Conservation (phyloP, 2,888 invertebrate genomes). For the Arrhopalites spinosus region DNA sequence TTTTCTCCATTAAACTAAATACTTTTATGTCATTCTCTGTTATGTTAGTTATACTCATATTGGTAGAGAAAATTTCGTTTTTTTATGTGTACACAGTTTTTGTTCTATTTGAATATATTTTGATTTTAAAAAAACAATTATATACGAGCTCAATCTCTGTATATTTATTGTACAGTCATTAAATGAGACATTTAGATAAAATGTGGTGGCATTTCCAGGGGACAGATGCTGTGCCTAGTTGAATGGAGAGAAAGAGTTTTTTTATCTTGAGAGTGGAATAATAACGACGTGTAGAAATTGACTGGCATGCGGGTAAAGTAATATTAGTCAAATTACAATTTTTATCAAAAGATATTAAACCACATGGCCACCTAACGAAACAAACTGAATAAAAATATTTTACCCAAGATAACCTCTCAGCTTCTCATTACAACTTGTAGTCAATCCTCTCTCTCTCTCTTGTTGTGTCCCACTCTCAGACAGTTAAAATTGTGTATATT, state of each 20-base stretch:
- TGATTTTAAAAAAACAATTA: background rate
- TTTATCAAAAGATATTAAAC: conserved; percentile 21
- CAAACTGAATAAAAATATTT: background rate
- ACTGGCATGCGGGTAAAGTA: conserved; percentile 11
- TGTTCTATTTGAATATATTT: background rate
- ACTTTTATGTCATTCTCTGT: too few relatives aligned
- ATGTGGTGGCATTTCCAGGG: background rate
- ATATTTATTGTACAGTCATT: too few relatives aligned
- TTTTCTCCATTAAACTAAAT: too few relatives aligned
- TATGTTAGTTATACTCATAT: too few relatives aligned
- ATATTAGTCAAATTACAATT: conserved; percentile 24
- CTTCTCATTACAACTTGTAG: conserved; percentile 16
- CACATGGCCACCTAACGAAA: conserved; percentile 29
- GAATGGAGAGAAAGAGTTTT: too few relatives aligned
- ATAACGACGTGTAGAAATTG: background rate
- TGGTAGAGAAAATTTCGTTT: too few relatives aligned
- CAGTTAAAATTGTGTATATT: too few relatives aligned
- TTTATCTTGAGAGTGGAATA: too few relatives aligned
- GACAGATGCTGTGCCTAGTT: too few relatives aligned
- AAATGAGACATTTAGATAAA: background rate
- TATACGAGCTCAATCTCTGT: too few relatives aligned
- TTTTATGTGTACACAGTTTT: too few relatives aligned
- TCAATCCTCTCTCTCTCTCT: background rate
- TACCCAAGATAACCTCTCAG: conserved; percentile 12
- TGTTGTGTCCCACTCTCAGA: too few relatives aligned